Evolutionary conservation across 2,113 vertebrate genomes (phyloP).

Genomic region (Pyxicephalus adspersus): DNA sequence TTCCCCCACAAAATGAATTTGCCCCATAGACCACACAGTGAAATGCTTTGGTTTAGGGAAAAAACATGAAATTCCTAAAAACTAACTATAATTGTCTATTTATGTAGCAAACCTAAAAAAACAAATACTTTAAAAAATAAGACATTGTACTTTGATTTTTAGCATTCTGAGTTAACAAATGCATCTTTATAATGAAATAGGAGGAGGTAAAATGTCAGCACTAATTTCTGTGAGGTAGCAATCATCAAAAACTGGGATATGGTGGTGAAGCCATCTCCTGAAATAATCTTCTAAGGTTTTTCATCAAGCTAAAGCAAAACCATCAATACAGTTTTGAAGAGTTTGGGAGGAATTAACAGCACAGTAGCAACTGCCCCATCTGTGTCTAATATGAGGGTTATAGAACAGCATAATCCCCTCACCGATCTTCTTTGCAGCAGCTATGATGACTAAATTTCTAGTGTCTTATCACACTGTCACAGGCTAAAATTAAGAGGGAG

Average conservation of each 20-base stretch:
- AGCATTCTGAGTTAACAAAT: not conserved
- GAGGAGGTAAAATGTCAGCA: not conserved
- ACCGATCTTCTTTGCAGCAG: conserved; percentile 84
- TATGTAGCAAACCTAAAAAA: not conserved
- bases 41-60: no score
- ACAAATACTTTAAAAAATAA: not conserved
- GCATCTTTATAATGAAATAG: not conserved
- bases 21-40: no score
- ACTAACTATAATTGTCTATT: no score
- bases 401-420: conserved; percentile 93
- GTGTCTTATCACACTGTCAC: conserved; percentile 97
- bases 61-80: no score
- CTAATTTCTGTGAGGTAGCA: conserved; percentile 59
- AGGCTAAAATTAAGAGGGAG: conserved; percentile 92
- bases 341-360: conserved; percentile 60
- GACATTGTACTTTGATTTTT: not conserved
- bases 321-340: conserved; percentile 46
- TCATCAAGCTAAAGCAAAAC: conserved; percentile 56
- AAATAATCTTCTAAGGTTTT: conserved; percentile 82
- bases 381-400: conserved; percentile 94
- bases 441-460: conserved; percentile 97
- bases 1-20: no score
- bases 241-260: conserved; percentile 39
- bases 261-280: conserved; percentile 59
- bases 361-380: conserved; percentile 74